Evolutionary conservation across 2,797 vertebrate species (phyloP).

Genomic region (Sebastes cheni): DNA sequence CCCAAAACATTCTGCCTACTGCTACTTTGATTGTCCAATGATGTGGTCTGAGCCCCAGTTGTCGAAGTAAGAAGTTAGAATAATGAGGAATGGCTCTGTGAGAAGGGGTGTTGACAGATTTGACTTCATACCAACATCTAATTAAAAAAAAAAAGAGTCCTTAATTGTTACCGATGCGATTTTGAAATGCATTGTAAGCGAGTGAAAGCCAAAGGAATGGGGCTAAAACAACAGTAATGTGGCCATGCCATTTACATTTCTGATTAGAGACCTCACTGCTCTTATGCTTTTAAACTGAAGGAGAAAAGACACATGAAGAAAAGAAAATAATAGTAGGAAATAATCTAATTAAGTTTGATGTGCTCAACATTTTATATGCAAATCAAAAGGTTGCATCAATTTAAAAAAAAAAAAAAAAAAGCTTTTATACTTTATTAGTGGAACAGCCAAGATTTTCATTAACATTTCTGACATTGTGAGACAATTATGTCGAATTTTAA

Average conservation of each 20-base stretch:
- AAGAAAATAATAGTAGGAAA: constrained; percentile 28
- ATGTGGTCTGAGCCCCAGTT: background rate
- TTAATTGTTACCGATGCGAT: constrained; percentile 1
- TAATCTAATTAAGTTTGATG: constrained; percentile 46
- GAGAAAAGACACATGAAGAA: background rate
- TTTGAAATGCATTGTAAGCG: background rate
- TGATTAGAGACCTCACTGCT: constrained; percentile 13
- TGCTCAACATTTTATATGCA: constrained; percentile 16
- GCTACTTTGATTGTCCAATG: background rate
- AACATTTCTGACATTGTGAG: constrained; percentile 18
- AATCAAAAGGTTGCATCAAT: constrained; percentile 23
- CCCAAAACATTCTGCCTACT: no score
- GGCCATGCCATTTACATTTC: constrained; percentile 1
- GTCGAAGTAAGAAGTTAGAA: background rate
- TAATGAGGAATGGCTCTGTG: background rate
- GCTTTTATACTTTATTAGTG: constrained; percentile 22
- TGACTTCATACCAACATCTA: constrained; percentile 11
- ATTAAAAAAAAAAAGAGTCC: background rate
- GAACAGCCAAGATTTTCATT: constrained; percentile 17
- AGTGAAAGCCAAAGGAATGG: constrained; percentile 20
- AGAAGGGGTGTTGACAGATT: constrained; percentile 5
- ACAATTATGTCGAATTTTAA: constrained; percentile 26
- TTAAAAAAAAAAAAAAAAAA: background rate
- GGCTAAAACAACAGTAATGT: background rate
- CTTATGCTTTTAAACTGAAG: background rate